Percentiles rank a stretch among this genome's conserved stretches.
Evolutionary conservation across 2,113 vertebrate species (phyloP).

Genomic region (Anarhynchus alexandrinus): DNA sequence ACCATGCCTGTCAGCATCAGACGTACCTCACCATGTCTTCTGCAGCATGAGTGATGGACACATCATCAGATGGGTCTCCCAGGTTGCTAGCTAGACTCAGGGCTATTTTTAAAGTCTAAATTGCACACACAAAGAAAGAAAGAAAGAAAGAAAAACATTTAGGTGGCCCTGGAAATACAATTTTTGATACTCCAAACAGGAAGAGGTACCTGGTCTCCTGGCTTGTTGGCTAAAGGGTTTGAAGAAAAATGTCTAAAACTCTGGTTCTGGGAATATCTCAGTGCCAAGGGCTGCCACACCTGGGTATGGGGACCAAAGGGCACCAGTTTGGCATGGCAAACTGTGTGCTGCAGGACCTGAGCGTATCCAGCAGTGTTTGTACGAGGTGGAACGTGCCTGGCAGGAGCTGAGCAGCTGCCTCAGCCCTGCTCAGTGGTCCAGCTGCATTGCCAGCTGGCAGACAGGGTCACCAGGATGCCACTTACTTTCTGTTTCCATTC

Average conservation of each 20-base stretch:
- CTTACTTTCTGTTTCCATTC: background rate
- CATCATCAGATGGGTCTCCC: slow-evolving; percentile 87
- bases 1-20: background rate
- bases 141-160: background rate
- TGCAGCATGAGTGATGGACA: slow-evolving; percentile 77
- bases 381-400: background rate
- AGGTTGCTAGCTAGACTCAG: slow-evolving; percentile 86
- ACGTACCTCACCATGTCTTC: slow-evolving; percentile 89
- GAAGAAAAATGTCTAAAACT: background rate
- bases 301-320: background rate
- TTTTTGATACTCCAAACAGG: background rate
- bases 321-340: background rate
- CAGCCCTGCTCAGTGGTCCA: background rate
- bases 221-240: background rate
- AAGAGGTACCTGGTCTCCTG: background rate
- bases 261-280: background rate
- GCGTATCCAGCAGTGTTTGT: background rate
- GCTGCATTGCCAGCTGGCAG: background rate
- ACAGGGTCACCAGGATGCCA: background rate
- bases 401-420: background rate
- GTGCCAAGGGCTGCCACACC: background rate
- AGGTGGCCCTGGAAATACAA: background rate
- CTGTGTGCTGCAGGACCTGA: background rate
- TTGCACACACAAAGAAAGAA: background rate
- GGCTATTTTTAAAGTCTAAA: slow-evolving; percentile 90